These are phyloP conservation scores for Nephrotoma flavescens DNA, from an alignment of 2,888 invertebrate species.

Conservation along the genomic window DNA sequence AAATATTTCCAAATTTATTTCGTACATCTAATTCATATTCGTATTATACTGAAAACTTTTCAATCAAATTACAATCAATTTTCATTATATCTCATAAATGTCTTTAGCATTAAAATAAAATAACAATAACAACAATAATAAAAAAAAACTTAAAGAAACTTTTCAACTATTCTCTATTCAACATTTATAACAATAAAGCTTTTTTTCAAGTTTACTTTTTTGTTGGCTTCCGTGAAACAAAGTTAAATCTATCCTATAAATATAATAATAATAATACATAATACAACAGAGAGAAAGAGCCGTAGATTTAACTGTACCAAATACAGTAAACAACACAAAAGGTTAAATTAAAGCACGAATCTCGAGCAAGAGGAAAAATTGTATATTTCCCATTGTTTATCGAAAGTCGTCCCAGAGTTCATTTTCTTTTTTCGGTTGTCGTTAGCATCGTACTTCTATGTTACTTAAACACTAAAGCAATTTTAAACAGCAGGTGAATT, in stretches of 20 bases:
- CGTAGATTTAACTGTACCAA: not conserved
- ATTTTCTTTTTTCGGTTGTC: not conserved
- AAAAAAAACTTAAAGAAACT: not conserved
- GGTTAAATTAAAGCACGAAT: not conserved
- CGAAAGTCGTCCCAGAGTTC: not conserved
- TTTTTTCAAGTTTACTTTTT: not conserved
- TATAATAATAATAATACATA: not conserved
- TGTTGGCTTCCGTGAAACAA: not conserved
- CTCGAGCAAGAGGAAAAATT: not conserved
- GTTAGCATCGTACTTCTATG: not conserved
- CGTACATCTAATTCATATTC: not conserved
- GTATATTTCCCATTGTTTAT: not conserved
- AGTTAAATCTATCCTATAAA: not conserved
- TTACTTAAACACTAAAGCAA: not conserved
- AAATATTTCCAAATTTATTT: not conserved
- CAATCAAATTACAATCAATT: not conserved
- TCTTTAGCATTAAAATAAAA: not conserved
- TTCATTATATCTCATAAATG: not conserved
- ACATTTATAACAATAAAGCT: not conserved
- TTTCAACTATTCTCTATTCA: not conserved
- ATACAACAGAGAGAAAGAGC: not conserved
- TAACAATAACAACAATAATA: not conserved
- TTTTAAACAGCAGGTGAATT: not conserved
- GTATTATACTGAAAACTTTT: not conserved
- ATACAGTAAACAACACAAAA: not conserved